A percentile compares a stretch with the other conserved stretches of the same genome.
phyloP scores from a whole-genome alignment of 1,140 invertebrate species.

The Acarapis woodi region DNA sequence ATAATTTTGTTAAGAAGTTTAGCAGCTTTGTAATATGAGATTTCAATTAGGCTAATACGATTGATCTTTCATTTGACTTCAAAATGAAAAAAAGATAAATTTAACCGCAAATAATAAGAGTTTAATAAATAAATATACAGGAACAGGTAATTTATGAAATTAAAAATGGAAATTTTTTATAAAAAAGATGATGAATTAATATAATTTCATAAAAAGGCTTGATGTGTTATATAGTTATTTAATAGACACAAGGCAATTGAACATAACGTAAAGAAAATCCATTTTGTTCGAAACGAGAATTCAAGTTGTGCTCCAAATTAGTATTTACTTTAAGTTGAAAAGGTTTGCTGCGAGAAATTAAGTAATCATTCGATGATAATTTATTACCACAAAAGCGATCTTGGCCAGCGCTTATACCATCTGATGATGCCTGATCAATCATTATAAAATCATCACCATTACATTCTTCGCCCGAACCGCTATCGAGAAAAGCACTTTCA shows the following conservation, averaged over 20 bases:
- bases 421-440: constrained; percentile 14
- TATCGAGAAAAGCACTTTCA: constrained; percentile 4
- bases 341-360: constrained; percentile 13
- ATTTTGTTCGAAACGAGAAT: constrained; percentile 13
- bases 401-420: constrained; percentile 14
- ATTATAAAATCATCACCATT: constrained; percentile 15
- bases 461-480: constrained; percentile 13
- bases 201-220: no score
- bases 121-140: no score
- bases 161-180: no score
- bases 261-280: constrained; percentile 14
- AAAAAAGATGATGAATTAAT: no score
- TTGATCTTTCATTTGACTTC: no score
- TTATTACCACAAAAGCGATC: constrained; percentile 10
- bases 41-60: no score
- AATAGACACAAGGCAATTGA: constrained; percentile 15
- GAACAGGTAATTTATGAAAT: no score
- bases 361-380: constrained; percentile 11
- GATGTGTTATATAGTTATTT: no score
- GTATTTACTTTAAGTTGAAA: constrained; percentile 14
- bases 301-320: constrained; percentile 12
- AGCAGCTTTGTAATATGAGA: no score
- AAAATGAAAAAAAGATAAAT: no score
- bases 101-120: no score
- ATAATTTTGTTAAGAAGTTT: no score